Evolutionary conservation across 92 coral and sea anemone genomes (phyloP).

Genomic region (Plumapathes pennacea): DNA sequence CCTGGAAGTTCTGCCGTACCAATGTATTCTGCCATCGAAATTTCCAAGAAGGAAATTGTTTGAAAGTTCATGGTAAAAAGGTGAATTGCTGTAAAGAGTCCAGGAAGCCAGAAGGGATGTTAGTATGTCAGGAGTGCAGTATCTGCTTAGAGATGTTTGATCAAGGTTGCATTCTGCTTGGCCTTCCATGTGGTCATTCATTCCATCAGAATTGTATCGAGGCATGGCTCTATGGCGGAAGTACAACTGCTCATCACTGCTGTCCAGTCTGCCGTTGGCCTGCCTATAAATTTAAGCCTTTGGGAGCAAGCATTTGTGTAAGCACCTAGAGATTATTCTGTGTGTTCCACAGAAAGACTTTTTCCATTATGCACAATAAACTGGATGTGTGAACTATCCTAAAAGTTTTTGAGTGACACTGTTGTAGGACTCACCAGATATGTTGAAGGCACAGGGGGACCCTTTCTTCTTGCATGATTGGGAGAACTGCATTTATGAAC

Average conservation of each 20-base stretch:
- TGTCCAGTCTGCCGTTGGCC: slow-evolving; percentile 99
- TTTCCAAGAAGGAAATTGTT: background rate
- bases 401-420: too few species aligned
- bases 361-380: too few species aligned
- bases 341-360: background rate
- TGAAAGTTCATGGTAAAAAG: slow-evolving; percentile 1
- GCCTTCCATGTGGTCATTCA: slow-evolving; percentile 91
- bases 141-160: slow-evolving; percentile 89
- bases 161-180: slow-evolving; percentile 63
- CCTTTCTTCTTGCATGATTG: too few species aligned
- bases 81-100: slow-evolving; percentile 42
- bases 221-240: slow-evolving; percentile 84
- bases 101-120: slow-evolving; percentile 64
- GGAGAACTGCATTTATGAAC: too few species aligned
- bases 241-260: slow-evolving; percentile 61
- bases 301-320: background rate
- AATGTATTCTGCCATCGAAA: slow-evolving; percentile 3
- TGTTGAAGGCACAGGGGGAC: too few species aligned
- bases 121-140: slow-evolving; percentile 71
- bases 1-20: slow-evolving; percentile 77
- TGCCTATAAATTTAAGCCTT: slow-evolving; percentile 73
- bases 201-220: slow-evolving; percentile 90
- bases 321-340: background rate
- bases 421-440: too few species aligned
- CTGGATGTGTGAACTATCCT: too few species aligned